Evolutionary conservation across 2,888 invertebrate genomes (phyloP), one percentile per base, ranked within the genome.

Genomic region (Athripsodes cinereus): DNA sequence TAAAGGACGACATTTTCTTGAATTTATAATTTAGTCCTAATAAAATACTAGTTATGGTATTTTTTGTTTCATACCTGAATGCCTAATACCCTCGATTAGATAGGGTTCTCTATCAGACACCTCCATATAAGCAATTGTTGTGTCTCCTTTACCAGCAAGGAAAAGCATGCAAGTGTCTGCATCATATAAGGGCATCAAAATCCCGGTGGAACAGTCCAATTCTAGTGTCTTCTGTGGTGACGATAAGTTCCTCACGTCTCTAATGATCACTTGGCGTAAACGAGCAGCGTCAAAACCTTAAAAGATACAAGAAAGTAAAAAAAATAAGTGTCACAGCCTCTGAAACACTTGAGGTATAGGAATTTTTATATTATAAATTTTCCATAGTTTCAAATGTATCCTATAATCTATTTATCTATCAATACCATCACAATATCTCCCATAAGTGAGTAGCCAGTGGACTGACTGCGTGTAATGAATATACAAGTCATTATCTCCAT

Each of bases 121-220:
- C 76, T 97, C 96, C 82, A 92, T 83, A 68, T 95, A 96, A 59
- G 88, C 81, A 61, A 97, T 90, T 1, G 91, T 91, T 0, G 92
- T 94, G 68, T 96, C 96, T 6, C 94, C 96, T 80, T 96, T 96
- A 44, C 96, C 96, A 56, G 92, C 92, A 58, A 97, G 77, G 79
- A 96, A 96, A 60, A 96, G 80, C 94, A 97, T 95, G 67, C 90
- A 90, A 44, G 97, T 96, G 69, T 97, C 96, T 13, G 89, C 78
- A 75, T 97, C 97, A 71, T 86, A 96, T 5, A 96, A 79, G 0
- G 96, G 96, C 83, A 96, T 93, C 62, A 96, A 77, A 60, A 95
- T 88, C 22, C 94, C 93, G 20, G 92, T 92, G 53, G 92, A 91
- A 67, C 90, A 91, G 72, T 93, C 93, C 63, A 92, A 74, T 66